Conservation (phyloP, 2,113 vertebrate species). For the Tetrax tetrax region DNA sequence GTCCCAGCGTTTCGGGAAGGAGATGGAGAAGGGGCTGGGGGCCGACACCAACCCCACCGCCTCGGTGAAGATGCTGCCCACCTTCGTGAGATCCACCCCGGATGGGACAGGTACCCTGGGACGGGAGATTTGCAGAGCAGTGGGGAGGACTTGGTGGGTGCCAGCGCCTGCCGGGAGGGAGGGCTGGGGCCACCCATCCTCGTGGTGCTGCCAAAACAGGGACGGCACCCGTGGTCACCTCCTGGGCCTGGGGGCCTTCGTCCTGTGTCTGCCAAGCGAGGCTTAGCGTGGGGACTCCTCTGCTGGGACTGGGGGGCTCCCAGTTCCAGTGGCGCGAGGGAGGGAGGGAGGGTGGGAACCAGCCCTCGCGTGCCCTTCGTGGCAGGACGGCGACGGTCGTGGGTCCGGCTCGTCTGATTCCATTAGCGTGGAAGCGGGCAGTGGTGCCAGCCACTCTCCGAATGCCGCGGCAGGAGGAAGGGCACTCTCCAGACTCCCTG, state of each 20-base stretch:
- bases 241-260: neutral
- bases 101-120: conserved; percentile 87
- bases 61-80: conserved; percentile 93
- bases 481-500: neutral
- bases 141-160: neutral
- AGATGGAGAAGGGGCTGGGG: conserved; percentile 95
- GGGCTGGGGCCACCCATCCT: neutral
- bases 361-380: neutral
- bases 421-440: neutral
- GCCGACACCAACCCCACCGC: conserved; percentile 91
- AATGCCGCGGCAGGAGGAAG: neutral
- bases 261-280: neutral
- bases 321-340: neutral
- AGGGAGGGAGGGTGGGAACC: neutral
- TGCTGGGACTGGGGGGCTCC: neutral
- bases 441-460: neutral
- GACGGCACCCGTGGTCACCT: rapidly evolving
- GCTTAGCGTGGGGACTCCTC: neutral
- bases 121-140: neutral
- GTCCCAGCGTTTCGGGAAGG: conserved; percentile 84
- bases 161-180: neutral
- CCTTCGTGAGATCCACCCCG: conserved; percentile 92
- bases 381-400: conserved; percentile 37
- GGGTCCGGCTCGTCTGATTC: neutral
- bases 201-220: rapidly evolving